Conservation (phyloP, 2,888 invertebrate genomes). For the Spilarctia lutea region DNA sequence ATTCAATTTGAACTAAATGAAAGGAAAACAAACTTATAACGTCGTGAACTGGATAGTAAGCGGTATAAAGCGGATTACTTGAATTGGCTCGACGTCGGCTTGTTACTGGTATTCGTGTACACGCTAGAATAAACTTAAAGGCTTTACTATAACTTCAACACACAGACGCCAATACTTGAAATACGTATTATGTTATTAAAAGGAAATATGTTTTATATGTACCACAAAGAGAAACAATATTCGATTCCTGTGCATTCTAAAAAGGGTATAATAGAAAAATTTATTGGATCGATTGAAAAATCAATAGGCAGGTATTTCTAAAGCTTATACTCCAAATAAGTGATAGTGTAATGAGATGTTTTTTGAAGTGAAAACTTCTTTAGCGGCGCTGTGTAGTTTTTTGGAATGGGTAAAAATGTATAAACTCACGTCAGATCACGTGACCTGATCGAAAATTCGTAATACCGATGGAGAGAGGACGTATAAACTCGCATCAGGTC, state of each 20-base stretch:
- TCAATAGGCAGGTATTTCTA: no score
- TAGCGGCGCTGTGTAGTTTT: no score
- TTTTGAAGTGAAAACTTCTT: no score
- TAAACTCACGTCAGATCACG: no score
- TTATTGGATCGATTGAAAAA: no score
- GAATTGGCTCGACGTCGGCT: background rate
- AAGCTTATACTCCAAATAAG: no score
- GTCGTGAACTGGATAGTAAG: constrained; percentile 14
- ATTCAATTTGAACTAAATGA: constrained; percentile 28
- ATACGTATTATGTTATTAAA: background rate
- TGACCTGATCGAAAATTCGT: no score
- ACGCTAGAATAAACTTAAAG: background rate
- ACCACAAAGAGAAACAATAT: background rate
- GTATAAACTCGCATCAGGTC: no score
- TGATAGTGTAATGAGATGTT: no score
- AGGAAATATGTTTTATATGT: background rate
- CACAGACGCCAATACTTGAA: background rate
- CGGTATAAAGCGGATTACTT: constrained; percentile 39
- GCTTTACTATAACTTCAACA: background rate
- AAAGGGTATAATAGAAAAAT: no score
- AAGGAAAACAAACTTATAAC: constrained; percentile 34
- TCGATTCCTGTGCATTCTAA: background rate
- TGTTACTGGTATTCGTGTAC: background rate
- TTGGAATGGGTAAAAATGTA: no score
- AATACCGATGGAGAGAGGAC: no score